phyloP scores from a whole-genome alignment of 1,140 invertebrate genomes.

The Magallana gigas region DNA sequence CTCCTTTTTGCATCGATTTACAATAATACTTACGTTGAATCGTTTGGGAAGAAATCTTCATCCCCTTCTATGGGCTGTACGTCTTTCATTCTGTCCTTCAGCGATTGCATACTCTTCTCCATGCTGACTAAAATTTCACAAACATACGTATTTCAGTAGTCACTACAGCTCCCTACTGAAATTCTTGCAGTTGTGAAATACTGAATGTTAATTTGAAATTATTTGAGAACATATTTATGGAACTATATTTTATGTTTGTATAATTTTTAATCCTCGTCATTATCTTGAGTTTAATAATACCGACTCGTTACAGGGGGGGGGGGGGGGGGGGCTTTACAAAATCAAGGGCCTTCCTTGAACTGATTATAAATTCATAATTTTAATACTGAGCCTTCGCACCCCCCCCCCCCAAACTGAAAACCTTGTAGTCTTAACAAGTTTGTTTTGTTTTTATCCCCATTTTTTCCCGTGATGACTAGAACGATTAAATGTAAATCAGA shows the following conservation, averaged over 20 bases:
- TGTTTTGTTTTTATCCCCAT: too few relatives aligned
- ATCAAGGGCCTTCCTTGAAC: too few relatives aligned
- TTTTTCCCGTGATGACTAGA: too few relatives aligned
- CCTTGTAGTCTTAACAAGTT: too few relatives aligned
- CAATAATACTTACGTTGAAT: slow-evolving; percentile 54
- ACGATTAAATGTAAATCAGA: too few relatives aligned
- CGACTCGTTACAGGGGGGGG: too few relatives aligned
- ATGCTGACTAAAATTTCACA: not conserved
- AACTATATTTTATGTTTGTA: not conserved
- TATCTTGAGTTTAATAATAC: too few relatives aligned
- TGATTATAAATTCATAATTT: too few relatives aligned
- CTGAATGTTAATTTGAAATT: not conserved
- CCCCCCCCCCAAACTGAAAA: too few relatives aligned
- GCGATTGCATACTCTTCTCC: slow-evolving; percentile 53
- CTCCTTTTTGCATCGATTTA: too few relatives aligned
- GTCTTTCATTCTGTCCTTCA: slow-evolving; percentile 57
- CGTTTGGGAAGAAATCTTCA: slow-evolving; percentile 65
- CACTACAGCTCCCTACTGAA: not conserved
- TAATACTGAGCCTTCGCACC: too few relatives aligned
- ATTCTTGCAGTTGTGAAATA: not conserved
- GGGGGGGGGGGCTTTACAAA: too few relatives aligned
- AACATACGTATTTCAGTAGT: not conserved
- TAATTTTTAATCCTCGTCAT: not conserved
- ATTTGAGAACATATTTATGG: not conserved
- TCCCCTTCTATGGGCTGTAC: slow-evolving; percentile 65